Evolutionary conservation across 2,113 vertebrate species (phyloP), one percentile per base, ranked within the genome.

Genomic region (Bubo blakistoni): DNA sequence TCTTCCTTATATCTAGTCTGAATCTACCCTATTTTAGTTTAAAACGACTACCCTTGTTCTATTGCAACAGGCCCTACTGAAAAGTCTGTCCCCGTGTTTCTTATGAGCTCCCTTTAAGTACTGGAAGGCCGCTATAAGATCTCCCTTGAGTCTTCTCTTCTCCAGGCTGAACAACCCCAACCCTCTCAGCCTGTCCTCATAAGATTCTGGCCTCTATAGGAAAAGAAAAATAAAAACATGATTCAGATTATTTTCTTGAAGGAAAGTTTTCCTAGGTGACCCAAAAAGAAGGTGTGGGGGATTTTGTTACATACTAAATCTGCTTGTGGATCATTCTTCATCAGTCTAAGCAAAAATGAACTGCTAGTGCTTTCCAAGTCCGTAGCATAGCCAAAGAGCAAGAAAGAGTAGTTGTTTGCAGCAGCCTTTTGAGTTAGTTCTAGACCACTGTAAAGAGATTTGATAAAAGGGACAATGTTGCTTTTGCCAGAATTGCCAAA

Each of bases 41-140:
- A 38, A 66, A 70, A 51, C 17, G 25, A 7, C 52, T 47, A 25
- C 4, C 9, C 24, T 74, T 74, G 22, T 79, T 8, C 12, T 71
- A 0, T 57, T 1, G 1, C 57, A 21, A 57, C 46, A 57, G n/a
- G 7, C 46, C 6, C 20, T 58, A 3, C 16, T 91, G 30, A 52
- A 88, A 70, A 19, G 11, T 61, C 46, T 55, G 13, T 81, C 20
- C 22, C 6, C 8, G 6, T 74, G 14, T 62, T 66, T 82, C 13
- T 81, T 49, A 24, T 3, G 67, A 44, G 19, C 7, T 42, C 10
- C 5, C 40, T 61, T 71, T 36, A 40, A n/a, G n/a, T 83, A 65
- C 5, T 72, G 47, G 26, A 72, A 72, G 22, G 32, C 21, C 8
- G 3, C 20, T 26, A 0, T 54, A 25, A 81, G 49, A 21, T 67